Base-by-base conservation (phyloP, 2,888 invertebrate species). In the Tubiluchus corallicola region DNA sequence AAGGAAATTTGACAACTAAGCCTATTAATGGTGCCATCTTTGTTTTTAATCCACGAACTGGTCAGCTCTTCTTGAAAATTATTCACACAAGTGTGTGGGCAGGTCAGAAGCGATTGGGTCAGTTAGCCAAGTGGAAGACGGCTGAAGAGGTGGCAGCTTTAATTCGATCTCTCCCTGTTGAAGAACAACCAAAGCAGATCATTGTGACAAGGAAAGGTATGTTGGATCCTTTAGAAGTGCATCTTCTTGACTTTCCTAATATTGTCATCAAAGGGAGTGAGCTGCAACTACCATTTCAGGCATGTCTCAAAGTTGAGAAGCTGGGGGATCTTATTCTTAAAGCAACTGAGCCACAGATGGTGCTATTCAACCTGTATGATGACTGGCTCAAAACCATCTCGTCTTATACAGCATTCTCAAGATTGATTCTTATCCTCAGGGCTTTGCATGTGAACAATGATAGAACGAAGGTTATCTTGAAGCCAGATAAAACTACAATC, bases 1-100 rank as follows among this genome's bases (percentile, higher is more conserved):
- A 98, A 64, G 98, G 98, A 44, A 94, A 94, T 63, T 72, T 99
- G 61, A 99, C 98, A 0, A 98, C 98, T 0, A 98, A 98, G 64
- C 98, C 98, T 0, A 98, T 98, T 59, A 98, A 99, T 65, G 98
- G 98, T 2, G 98, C 98, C 47, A 98, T 98, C 66, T 99, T 99
- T 67, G 98, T 98, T 54, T 99, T 98, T 70, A 98, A 98, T 69
- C 98, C 98, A 4, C 74, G 98, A 49, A 98, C 98, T 0, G 98
- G 98, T 16, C 98, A 98, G 64, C 72, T 98, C 41, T 98, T 99
- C 74, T 71, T 99, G 53, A 99, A 99, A 71, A 98, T 99, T 58
- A 98, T 98, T 66, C 98, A 99, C 67, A 99, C 98, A 0, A 94
- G 92, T 3, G 98, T 99, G 40, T 99, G 98, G 98, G 96, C 98